phyloP scores from a whole-genome alignment of 1,140 invertebrate genomes.

The Orius laevigatus region DNA sequence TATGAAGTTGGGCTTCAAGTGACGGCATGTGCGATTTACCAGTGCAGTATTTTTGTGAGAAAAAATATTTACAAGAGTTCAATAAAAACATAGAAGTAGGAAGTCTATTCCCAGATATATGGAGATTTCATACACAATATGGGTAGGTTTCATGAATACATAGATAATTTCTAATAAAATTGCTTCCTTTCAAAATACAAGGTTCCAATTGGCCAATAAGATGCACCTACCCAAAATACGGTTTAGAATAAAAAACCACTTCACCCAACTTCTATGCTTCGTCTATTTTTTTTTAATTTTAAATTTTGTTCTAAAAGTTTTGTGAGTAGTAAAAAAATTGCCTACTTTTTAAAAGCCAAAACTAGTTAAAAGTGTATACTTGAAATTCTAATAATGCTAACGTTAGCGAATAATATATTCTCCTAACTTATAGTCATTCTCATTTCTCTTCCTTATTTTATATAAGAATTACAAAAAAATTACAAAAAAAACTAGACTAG shows the following conservation, averaged over 20 bases:
- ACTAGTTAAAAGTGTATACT: constrained; percentile 6
- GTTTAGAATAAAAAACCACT: constrained; percentile 7
- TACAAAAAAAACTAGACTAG: constrained; percentile 16
- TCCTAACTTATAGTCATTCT: constrained; percentile 10
- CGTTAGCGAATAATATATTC: constrained; percentile 11
- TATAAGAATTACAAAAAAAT: constrained; percentile 4
- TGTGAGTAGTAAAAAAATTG: constrained; percentile 10
- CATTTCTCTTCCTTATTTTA: constrained; percentile 9
- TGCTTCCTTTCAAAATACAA: not conserved
- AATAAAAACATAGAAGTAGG: no score
- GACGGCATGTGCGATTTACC: no score
- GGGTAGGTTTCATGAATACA: no score
- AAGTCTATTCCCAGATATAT: no score
- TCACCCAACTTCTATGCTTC: not conserved
- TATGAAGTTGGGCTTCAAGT: no score
- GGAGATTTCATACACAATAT: no score
- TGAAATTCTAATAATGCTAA: constrained; percentile 11
- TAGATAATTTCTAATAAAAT: no score
- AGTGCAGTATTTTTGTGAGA: no score
- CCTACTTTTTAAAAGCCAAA: constrained; percentile 14
- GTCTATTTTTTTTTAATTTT: constrained; percentile 2
- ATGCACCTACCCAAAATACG: not conserved
- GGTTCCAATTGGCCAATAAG: not conserved
- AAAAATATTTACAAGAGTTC: no score
- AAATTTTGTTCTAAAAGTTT: constrained; percentile 2